phyloP scores from a whole-genome alignment of 1,140 invertebrate species.

The Solen grandis region DNA sequence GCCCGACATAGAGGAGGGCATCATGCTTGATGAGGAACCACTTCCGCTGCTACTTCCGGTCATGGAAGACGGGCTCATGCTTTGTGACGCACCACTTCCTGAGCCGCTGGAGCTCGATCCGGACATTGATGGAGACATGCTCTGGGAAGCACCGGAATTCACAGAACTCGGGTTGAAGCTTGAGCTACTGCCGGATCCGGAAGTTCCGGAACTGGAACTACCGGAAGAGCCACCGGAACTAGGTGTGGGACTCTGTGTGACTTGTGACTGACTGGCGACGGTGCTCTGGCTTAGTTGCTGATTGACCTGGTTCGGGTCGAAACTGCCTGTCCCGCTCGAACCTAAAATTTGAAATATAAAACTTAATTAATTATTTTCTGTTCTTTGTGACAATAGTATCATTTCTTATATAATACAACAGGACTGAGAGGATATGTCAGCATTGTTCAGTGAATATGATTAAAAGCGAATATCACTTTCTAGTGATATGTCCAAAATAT shows the following conservation, averaged over 20 bases:
- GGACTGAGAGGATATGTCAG: not conserved
- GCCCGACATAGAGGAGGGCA: not conserved
- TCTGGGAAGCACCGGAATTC: slow-evolving; percentile 6
- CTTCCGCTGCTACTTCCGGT: not conserved
- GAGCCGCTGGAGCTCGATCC: not conserved
- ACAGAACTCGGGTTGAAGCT: too few species aligned
- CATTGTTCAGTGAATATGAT: too few species aligned
- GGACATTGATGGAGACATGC: slow-evolving; percentile 1
- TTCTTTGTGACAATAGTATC: too few species aligned
- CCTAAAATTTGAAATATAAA: not conserved
- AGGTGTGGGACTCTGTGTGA: not conserved
- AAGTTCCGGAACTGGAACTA: slow-evolving; percentile 4
- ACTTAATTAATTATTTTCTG: not conserved
- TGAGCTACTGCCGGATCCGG: too few species aligned
- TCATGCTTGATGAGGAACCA: not conserved
- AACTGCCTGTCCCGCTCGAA: not conserved
- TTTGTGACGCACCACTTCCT: too few species aligned
- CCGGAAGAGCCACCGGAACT: not conserved
- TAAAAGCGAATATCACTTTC: too few species aligned
- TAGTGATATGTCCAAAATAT: too few species aligned
- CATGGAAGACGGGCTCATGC: too few species aligned
- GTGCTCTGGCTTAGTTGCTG: slow-evolving; percentile 8
- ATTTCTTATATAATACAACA: not conserved
- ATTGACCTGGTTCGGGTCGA: slow-evolving; percentile 24
- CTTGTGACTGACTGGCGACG: not conserved